Evolutionary conservation across 2,797 vertebrate species (phyloP).

Genomic region (Heteromormyrus szaboi): DNA sequence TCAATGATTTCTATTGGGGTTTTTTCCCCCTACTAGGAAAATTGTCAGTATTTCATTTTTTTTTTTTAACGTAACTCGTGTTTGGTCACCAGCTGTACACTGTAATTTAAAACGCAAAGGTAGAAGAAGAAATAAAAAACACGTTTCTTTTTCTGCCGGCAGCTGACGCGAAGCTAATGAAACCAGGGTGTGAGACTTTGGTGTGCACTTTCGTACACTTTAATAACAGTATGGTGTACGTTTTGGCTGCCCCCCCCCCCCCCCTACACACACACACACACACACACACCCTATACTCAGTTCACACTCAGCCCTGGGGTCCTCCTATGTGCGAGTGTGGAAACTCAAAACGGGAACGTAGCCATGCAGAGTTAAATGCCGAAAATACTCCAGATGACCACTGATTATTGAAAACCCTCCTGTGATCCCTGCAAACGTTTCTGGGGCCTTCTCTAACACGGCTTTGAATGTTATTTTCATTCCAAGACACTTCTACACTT

Average conservation of each 20-base stretch:
- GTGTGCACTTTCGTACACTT: slow-evolving; percentile 35
- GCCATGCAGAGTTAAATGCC: slow-evolving; percentile 61
- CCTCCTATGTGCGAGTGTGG: slow-evolving; percentile 55
- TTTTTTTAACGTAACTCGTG: not conserved
- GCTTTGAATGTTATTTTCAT: slow-evolving; percentile 53
- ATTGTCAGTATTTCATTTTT: slow-evolving; percentile 4
- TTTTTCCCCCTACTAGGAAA: slow-evolving; percentile 9
- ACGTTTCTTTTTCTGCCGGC: slow-evolving; percentile 1
- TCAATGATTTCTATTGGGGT: not conserved
- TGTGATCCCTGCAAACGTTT: slow-evolving; percentile 36
- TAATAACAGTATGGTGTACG: slow-evolving; percentile 42
- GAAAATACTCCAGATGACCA: not conserved
- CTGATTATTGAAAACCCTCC: slow-evolving; percentile 58
- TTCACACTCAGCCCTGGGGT: slow-evolving; percentile 8
- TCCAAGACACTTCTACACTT: slow-evolving; percentile 48
- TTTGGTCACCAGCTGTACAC: slow-evolving; percentile 32
- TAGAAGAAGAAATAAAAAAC: slow-evolving; percentile 28
- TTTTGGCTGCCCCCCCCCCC: slow-evolving; percentile 35
- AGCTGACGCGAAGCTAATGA: slow-evolving; percentile 44
- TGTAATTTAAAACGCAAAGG: slow-evolving; percentile 36
- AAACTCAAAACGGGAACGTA: slow-evolving; percentile 65
- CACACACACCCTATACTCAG: not conserved
- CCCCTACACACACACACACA: slow-evolving; percentile 26
- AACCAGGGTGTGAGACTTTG: slow-evolving; percentile 44
- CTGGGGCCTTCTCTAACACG: slow-evolving; percentile 34